Base-by-base conservation (phyloP, 2,113 vertebrate species). In the Embiotoca jacksoni region DNA sequence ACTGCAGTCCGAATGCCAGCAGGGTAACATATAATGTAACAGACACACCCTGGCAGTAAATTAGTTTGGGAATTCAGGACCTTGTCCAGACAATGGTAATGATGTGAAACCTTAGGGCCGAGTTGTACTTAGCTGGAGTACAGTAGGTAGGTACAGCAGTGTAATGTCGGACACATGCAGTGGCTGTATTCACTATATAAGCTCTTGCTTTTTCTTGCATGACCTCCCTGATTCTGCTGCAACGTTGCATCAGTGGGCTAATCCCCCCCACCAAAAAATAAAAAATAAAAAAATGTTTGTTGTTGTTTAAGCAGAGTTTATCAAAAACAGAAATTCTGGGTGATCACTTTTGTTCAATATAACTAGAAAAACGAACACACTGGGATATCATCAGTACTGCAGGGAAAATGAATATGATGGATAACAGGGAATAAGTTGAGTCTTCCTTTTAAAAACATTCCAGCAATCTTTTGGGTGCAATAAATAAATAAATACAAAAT, bases 31-130 rank as follows among this genome's bases (percentile, higher is more conserved):
- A 58, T 71, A 80, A 78, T 75, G 62, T 57, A 79, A 67, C 59
- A 50, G 76, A 73, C 61, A 75, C 58, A 68, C 66, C 50, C 53
- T 63, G 53, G 36, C 54, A 79, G 68, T 63, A 61, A 81, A 77
- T 87, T 78, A 84, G 63, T 79, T 78, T 60, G 56, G 71, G 49
- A 81, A 69, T 75, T 78, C 59, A 81, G 60, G 57, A 60, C 62
- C 57, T 63, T 78, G 75, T 83, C 79, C 72, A 73, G 73, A 84
- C 81, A 76, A 6, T 49, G 14, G 44, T 83, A 83, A 88, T 83
- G 72, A 80, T 72, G 78, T 75, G 30, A 80, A 86, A 85, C 83
- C 78, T 80, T 58, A 61, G 81, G 72, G 85, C 52, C 16, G 16
- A 63, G 44, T 47, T 78, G 80, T 73, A 78, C 81, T 88, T 75